Evolutionary conservation across 1,140 invertebrate genomes (phyloP), one percentile per base, ranked within the genome.

Genomic region (Bombus impatiens): DNA sequence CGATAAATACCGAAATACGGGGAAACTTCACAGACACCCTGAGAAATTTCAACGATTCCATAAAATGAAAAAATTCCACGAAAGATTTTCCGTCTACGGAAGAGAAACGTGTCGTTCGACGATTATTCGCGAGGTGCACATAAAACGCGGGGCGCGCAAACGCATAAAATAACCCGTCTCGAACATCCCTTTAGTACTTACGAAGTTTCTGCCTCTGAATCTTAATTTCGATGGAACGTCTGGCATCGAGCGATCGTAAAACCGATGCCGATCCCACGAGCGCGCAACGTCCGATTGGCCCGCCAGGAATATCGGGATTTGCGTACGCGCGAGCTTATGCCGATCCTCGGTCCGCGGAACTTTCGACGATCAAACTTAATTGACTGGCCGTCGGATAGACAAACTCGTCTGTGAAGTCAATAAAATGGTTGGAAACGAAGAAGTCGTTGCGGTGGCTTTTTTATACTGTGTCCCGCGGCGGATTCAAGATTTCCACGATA

Each of bases 301-400:
- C 80, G 25, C 67, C 53, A 67, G 59, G 37, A 44, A 53, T 82
- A 62, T 84, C 78, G 85, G 42, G 40, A 59, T 70, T 80, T 62
- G 57, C 72, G 53, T 42, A 37, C 47, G 44, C 76, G 57, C 77
- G 59, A 84, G 82, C 87, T 87, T 82, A 90, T 90, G 89, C 87
- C 65, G 87, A 91, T 92, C 89, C 81, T 86, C 81, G 84, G 53
- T 75, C 86, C 79, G 57, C 44, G 28, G 25, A 92, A 90, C 75
- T 91, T 87, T 79, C 59, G 79, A 76, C 85, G 90, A 92, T 92
- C 90, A 90, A 89, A 89, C 86, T 92, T 92, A 92, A 92, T 92
- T 92, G 91, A 90, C 79, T 90, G 67, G 59, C 68, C 80, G 76
- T 65, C 74, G 53, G 59, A 71, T 80, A 76, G 65, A 77, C 76